Evolutionary conservation across 2,888 invertebrate species (phyloP).

Genomic region (Eristalinus aeneus): DNA sequence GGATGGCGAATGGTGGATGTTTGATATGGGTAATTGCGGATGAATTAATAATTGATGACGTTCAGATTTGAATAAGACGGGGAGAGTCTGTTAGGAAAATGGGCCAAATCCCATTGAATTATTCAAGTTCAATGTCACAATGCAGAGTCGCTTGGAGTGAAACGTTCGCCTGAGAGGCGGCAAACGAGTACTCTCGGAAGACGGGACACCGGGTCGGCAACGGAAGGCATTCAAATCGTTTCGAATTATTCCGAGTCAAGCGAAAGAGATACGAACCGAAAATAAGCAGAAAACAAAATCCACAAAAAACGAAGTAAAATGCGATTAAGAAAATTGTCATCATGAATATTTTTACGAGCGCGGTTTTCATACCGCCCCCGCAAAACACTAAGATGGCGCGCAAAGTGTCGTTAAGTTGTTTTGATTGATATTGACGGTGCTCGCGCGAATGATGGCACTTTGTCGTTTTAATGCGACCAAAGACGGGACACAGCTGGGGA

Average conservation of each 20-base stretch:
- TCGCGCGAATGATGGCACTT: background rate
- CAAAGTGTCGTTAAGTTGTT: slow-evolving; percentile 22
- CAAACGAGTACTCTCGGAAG: background rate
- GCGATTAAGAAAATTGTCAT: slow-evolving; percentile 39
- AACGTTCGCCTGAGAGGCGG: background rate
- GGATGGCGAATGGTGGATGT: background rate
- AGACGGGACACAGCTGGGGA: background rate
- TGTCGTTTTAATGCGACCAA: slow-evolving; percentile 2
- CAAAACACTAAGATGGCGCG: background rate
- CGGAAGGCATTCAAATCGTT: slow-evolving; percentile 7
- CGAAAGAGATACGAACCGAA: background rate
- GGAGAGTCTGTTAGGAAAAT: slow-evolving; percentile 39
- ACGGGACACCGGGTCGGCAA: background rate
- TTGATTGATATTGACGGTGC: slow-evolving; percentile 23
- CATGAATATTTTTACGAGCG: background rate
- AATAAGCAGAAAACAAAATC: background rate
- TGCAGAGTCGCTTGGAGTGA: background rate
- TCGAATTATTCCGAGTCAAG: slow-evolving; percentile 2
- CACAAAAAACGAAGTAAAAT: slow-evolving; percentile 3
- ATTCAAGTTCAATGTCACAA: slow-evolving; percentile 54
- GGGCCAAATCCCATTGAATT: slow-evolving; percentile 46
- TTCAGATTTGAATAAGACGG: slow-evolving; percentile 49
- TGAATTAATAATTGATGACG: slow-evolving; percentile 57
- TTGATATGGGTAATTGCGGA: slow-evolving; percentile 47
- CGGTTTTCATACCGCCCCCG: background rate